phyloP scores from a whole-genome alignment of 64 coral and sea anemone genomes.

The Hydrozoanthus tunicans region DNA sequence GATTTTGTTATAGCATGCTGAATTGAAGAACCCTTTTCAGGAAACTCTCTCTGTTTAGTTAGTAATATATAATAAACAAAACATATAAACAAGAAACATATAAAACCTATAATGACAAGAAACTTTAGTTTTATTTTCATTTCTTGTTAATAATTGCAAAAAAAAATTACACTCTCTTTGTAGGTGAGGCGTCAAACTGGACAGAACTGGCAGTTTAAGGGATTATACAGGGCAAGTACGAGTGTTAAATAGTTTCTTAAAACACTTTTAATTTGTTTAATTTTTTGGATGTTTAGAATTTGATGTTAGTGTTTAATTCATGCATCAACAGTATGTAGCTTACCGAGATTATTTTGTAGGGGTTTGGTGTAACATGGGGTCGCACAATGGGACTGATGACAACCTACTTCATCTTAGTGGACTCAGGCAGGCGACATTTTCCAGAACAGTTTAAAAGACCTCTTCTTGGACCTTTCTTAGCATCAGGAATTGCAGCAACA shows the following conservation, averaged over 20 bases:
- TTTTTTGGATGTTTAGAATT: not conserved
- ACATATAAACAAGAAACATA: too few relatives aligned
- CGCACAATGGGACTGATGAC: constrained; percentile 91
- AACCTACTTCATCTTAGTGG: constrained; percentile 85
- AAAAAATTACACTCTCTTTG: not conserved
- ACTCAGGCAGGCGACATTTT: constrained; percentile 85
- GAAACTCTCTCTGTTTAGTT: too few relatives aligned
- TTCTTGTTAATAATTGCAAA: not conserved
- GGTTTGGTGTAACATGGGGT: constrained; percentile 91
- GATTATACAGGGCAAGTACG: constrained; percentile 60
- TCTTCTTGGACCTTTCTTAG: constrained; percentile 81
- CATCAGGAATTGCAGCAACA: constrained; percentile 93
- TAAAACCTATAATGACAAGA: too few relatives aligned
- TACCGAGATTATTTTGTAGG: constrained; percentile 53
- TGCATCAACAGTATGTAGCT: not conserved
- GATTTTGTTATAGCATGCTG: too few relatives aligned
- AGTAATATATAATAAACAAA: too few relatives aligned
- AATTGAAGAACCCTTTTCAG: too few relatives aligned
- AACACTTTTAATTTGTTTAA: too few relatives aligned
- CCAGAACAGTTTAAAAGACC: constrained; percentile 92
- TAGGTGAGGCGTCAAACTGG: constrained; percentile 86
- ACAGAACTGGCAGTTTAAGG: constrained; percentile 85
- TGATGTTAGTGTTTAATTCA: not conserved
- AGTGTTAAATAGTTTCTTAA: too few relatives aligned
- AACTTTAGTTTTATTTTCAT: too few relatives aligned